phyloP scores from a whole-genome alignment of 2,113 vertebrate genomes.

The Nematolebias whitei region DNA sequence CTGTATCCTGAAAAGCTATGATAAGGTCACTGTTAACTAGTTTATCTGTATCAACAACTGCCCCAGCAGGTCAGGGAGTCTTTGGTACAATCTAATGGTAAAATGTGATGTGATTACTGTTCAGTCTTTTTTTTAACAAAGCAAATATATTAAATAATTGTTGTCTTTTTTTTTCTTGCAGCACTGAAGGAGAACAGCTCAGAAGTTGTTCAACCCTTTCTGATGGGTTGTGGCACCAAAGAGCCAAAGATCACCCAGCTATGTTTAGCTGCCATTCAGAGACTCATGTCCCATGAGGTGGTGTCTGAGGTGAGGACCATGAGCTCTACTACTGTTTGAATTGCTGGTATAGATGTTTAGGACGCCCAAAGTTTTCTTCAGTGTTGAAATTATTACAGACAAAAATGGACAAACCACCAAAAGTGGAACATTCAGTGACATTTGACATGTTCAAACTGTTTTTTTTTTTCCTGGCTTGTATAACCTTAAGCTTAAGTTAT shows the following conservation, averaged over 20 bases:
- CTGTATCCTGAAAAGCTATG: conserved; percentile 2
- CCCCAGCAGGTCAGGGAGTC: too few species aligned
- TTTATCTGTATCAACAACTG: neutral
- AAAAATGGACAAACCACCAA: too few species aligned
- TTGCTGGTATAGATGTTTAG: too few species aligned
- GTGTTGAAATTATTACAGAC: too few species aligned
- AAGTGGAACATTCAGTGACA: too few species aligned
- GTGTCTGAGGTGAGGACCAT: conserved; percentile 91
- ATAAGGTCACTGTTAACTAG: neutral
- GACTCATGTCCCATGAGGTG: conserved; percentile 98
- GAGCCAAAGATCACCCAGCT: conserved; percentile 98
- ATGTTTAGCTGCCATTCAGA: conserved; percentile 96
- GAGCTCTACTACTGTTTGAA: neutral
- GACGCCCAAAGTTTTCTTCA: too few species aligned
- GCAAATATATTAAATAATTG: too few species aligned
- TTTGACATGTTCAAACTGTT: too few species aligned
- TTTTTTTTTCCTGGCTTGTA: too few species aligned
- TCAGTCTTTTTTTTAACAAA: too few species aligned
- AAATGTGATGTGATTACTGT: too few species aligned
- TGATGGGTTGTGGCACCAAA: conserved; percentile 99
- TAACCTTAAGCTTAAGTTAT: too few species aligned
- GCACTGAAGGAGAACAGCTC: conserved; percentile 98
- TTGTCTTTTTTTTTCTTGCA: conserved; percentile 61
- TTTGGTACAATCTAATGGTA: neutral
- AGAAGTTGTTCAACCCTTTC: conserved; percentile 97